A percentile compares a stretch with the other conserved stretches of the same genome.
phyloP scores from a whole-genome alignment of 1,140 invertebrate genomes.

The Littorina saxatilis region DNA sequence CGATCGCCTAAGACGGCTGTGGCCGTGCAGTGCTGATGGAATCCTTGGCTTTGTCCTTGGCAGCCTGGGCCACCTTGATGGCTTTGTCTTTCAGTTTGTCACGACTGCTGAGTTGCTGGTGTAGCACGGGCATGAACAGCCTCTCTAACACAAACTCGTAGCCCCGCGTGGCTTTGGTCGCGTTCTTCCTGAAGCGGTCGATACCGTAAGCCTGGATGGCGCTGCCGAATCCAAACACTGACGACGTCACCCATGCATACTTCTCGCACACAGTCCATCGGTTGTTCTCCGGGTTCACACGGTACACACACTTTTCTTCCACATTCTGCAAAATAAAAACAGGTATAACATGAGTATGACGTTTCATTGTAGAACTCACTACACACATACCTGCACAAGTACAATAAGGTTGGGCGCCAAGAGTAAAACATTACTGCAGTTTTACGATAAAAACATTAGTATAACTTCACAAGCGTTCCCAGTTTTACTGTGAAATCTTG shows the following conservation, averaged over 20 bases:
- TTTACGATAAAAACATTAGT: too few relatives aligned
- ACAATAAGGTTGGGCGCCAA: too few relatives aligned
- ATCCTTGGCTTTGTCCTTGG: conserved; percentile 45
- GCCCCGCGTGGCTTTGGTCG: conserved; percentile 85
- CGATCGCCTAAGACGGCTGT: conserved; percentile 32
- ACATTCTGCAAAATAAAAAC: conserved; percentile 82
- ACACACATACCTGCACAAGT: too few relatives aligned
- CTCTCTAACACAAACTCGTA: conserved; percentile 80
- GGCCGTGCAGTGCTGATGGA: conserved; percentile 21
- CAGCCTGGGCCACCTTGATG: conserved; percentile 53
- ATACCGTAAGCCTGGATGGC: conserved; percentile 92
- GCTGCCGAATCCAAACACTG: conserved; percentile 88
- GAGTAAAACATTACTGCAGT: too few relatives aligned
- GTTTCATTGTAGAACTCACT: too few relatives aligned
- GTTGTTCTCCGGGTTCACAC: conserved; percentile 82
- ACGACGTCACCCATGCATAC: conserved; percentile 89
- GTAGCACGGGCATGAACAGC: conserved; percentile 43
- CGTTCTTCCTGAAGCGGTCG: conserved; percentile 91
- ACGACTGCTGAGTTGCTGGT: conserved; percentile 28
- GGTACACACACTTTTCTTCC: conserved; percentile 91
- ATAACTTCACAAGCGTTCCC: too few relatives aligned
- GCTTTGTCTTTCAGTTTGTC: conserved; percentile 57
- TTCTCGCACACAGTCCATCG: conserved; percentile 86
- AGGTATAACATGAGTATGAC: not conserved
- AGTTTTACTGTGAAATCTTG: too few relatives aligned